Evolutionary conservation across 2,888 invertebrate species (phyloP).

Genomic region (Drosophila koepferae): DNA sequence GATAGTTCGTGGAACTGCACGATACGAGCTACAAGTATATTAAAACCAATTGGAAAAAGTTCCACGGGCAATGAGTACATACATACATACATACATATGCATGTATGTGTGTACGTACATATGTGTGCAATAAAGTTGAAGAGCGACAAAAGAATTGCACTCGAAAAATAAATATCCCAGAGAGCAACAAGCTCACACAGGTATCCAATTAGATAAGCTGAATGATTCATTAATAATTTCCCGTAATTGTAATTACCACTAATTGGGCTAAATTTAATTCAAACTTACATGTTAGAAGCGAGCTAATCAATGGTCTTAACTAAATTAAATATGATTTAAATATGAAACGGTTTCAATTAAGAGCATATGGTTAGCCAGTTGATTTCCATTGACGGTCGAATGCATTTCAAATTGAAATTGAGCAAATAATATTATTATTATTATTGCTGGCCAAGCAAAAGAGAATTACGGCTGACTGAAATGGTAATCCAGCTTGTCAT

Average conservation of each 20-base stretch:
- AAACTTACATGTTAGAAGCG: neutral
- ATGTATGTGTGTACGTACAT: no score
- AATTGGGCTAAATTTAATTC: neutral
- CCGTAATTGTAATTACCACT: neutral
- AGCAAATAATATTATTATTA: conserved; percentile 1
- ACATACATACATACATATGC: no score
- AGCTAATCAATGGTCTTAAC: neutral
- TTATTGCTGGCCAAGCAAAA: neutral
- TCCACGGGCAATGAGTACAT: neutral
- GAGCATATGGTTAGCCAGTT: conserved; percentile 2
- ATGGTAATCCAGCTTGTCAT: conserved; percentile 3
- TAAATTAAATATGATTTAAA: conserved; percentile 2
- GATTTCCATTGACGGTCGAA: neutral
- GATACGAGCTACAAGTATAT: neutral
- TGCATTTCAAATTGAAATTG: conserved; percentile 5
- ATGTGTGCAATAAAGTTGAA: neutral
- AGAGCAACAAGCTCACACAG: neutral
- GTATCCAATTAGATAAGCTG: neutral
- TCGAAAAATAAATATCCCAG: neutral
- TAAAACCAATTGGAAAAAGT: neutral
- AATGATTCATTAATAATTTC: neutral
- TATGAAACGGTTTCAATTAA: neutral
- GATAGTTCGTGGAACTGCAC: neutral
- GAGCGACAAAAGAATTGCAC: neutral
- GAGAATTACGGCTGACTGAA: conserved; percentile 3